A percentile compares a stretch with the other conserved stretches of the same genome.
Conservation (phyloP, 92 coral and sea anemone species). For the Porites evermanni region DNA sequence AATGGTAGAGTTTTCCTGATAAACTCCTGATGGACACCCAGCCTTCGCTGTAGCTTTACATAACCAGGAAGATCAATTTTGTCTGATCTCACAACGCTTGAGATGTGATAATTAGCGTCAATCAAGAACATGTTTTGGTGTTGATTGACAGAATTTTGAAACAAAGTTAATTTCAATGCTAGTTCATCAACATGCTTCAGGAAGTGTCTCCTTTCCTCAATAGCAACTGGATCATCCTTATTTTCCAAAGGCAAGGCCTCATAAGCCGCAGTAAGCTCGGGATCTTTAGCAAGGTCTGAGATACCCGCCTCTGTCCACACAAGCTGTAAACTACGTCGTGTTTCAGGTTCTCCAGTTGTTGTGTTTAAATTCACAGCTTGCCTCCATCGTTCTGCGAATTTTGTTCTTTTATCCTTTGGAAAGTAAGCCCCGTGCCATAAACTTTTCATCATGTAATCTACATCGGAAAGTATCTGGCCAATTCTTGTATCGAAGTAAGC, state of each 20-base stretch:
- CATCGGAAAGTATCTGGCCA: conserved; percentile 92
- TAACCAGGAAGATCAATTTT: conserved; percentile 83
- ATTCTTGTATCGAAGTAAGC: conserved; percentile 96
- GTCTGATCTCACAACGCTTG: conserved; percentile 85
- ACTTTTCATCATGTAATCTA: conserved; percentile 98
- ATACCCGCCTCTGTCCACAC: conserved; percentile 99
- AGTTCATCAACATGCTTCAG: conserved; percentile 89
- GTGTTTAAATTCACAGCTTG: conserved; percentile 96
- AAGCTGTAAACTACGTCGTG: conserved; percentile 88
- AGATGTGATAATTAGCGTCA: conserved; percentile 88
- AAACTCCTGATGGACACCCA: conserved; percentile 83
- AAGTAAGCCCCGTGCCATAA: conserved; percentile 99
- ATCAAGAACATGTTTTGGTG: conserved; percentile 91
- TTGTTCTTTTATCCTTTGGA: conserved; percentile 94
- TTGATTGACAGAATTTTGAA: conserved; percentile 84
- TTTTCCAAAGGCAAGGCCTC: conserved; percentile 78
- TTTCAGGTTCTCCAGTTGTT: conserved; percentile 95
- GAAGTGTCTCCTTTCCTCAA: conserved; percentile 84
- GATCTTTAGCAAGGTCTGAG: conserved; percentile 88
- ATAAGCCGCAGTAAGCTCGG: conserved; percentile 81
- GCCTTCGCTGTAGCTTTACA: conserved; percentile 82
- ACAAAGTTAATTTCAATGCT: conserved; percentile 86
- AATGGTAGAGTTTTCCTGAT: conserved; percentile 77
- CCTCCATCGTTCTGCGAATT: conserved; percentile 98
- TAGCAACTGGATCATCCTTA: conserved; percentile 79